phyloP scores from a whole-genome alignment of 2,797 vertebrate genomes.

The Pangasius krempfi region DNA sequence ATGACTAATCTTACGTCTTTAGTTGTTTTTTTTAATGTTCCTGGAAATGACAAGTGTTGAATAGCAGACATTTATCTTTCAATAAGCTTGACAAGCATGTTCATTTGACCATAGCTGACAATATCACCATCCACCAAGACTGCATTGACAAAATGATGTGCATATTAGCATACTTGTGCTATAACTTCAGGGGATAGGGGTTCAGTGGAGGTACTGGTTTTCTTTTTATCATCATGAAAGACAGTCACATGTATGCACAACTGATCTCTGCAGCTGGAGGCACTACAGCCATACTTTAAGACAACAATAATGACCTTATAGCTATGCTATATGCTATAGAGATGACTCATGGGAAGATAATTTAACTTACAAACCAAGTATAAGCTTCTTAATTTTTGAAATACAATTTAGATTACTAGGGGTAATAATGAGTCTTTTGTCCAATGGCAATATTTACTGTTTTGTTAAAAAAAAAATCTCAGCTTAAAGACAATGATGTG shows the following conservation, averaged over 20 bases:
- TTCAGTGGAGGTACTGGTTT: not conserved
- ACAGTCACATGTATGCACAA: conserved; percentile 37
- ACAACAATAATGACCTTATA: conserved; percentile 17
- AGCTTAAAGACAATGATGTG: not conserved
- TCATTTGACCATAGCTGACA: conserved; percentile 27
- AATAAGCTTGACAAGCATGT: conserved; percentile 38
- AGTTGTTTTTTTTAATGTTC: not conserved
- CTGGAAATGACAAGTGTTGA: conserved; percentile 37
- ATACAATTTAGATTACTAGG: not conserved
- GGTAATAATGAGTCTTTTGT: too few species aligned
- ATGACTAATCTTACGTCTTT: not conserved
- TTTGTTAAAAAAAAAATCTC: not conserved
- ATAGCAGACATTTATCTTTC: conserved; percentile 37
- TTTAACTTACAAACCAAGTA: not conserved
- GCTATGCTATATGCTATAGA: too few species aligned
- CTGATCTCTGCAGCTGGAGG: conserved; percentile 60
- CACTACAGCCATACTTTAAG: conserved; percentile 46
- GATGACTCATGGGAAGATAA: too few species aligned
- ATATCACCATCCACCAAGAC: conserved; percentile 16
- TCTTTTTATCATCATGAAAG: not conserved
- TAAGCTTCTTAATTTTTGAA: not conserved
- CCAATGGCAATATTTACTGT: not conserved
- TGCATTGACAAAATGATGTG: conserved; percentile 47
- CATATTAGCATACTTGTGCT: conserved; percentile 42
- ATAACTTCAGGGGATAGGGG: conserved; percentile 23